These are phyloP conservation scores for Spodoptera exigua DNA, from an alignment of 2,888 invertebrate species.

Conservation along the genomic window DNA sequence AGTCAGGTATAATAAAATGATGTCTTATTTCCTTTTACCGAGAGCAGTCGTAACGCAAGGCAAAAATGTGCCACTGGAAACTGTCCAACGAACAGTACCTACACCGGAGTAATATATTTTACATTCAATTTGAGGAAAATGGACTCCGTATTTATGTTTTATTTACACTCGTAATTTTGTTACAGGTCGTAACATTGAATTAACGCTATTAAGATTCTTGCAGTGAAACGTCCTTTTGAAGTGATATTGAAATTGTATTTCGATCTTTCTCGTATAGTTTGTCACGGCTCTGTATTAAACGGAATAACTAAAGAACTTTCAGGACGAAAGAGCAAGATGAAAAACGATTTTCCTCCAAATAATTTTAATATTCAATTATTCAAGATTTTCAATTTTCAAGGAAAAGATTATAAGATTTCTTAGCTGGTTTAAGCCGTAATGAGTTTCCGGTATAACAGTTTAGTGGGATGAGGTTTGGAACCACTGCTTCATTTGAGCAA, in stretches of 20 bases:
- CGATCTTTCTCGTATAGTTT: not conserved
- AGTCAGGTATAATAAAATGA: constrained; percentile 59
- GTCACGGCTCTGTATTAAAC: constrained; percentile 26
- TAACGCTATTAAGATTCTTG: constrained; percentile 28
- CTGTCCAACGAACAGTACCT: constrained; percentile 65
- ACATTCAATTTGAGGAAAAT: constrained; percentile 71
- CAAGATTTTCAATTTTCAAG: constrained; percentile 84
- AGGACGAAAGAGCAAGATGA: constrained; percentile 55
- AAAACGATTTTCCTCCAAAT: constrained; percentile 69
- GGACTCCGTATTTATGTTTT: constrained; percentile 61
- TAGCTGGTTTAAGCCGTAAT: constrained; percentile 84
- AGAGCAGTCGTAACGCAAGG: constrained; percentile 64
- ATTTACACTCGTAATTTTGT: constrained; percentile 55
- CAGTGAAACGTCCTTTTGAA: constrained; percentile 11
- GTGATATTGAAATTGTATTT: constrained; percentile 18
- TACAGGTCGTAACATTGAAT: constrained; percentile 49
- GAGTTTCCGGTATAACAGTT: constrained; percentile 85
- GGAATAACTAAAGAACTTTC: constrained; percentile 43
- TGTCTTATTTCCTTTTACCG: constrained; percentile 63
- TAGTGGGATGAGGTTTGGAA: constrained; percentile 75
- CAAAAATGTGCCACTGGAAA: constrained; percentile 72
- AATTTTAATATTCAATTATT: constrained; percentile 84
- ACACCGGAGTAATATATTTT: constrained; percentile 71
- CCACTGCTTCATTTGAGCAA: constrained; percentile 73
- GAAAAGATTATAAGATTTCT: constrained; percentile 85